phyloP scores from a whole-genome alignment of 2,113 vertebrate genomes.

The Lepisosteus oculatus region DNA sequence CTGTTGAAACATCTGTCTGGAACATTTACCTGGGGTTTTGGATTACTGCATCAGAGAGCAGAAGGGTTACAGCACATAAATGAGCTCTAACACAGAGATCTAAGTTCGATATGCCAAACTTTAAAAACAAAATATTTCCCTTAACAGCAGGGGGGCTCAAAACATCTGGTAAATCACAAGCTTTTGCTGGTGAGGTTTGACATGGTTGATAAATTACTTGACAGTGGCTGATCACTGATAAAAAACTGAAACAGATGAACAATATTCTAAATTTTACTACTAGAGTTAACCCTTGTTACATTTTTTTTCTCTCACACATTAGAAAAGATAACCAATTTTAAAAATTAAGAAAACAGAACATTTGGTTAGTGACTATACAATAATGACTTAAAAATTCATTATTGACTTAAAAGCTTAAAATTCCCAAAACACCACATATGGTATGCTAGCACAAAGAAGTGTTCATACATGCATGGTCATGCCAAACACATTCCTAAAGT shows the following conservation, averaged over 20 bases:
- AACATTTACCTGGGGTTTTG: slow-evolving; percentile 29
- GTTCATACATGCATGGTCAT: too few relatives aligned
- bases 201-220: slow-evolving; percentile 40
- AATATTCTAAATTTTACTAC: neutral
- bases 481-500: too few relatives aligned
- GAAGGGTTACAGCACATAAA: slow-evolving; percentile 3
- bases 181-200: slow-evolving; percentile 38
- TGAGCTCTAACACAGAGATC: slow-evolving; percentile 14
- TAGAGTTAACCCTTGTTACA: too few relatives aligned
- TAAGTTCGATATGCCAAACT: slow-evolving; percentile 9
- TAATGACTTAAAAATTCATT: too few relatives aligned
- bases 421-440: too few relatives aligned
- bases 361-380: too few relatives aligned
- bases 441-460: too few relatives aligned
- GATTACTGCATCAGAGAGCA: neutral
- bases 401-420: too few relatives aligned
- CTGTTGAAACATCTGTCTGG: slow-evolving; percentile 31
- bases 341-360: too few relatives aligned
- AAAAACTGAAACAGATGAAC: slow-evolving; percentile 27
- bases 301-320: too few relatives aligned
- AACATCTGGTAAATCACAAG: slow-evolving; percentile 36
- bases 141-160: slow-evolving; percentile 29
- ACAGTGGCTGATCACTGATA: slow-evolving; percentile 33
- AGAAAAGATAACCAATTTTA: too few relatives aligned
- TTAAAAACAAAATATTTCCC: slow-evolving; percentile 22